Conservation (phyloP, 2,888 invertebrate species). For the Noctua janthina region DNA sequence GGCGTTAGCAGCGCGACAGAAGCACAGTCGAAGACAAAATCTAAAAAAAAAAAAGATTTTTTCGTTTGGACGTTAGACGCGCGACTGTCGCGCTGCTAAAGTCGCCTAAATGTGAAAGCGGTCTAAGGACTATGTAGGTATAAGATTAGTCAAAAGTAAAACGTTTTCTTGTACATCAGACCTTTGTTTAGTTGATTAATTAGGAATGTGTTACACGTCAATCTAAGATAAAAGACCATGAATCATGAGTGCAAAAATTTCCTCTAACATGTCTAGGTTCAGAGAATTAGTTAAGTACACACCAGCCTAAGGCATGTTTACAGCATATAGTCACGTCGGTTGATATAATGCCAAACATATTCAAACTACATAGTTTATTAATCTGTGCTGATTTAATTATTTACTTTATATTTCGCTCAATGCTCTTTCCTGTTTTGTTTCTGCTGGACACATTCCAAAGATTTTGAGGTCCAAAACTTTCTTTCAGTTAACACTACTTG, state of each 20-base stretch:
- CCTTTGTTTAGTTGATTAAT: conserved; percentile 13
- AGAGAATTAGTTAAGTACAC: neutral
- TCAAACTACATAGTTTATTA: neutral
- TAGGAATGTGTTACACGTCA: conserved; percentile 19
- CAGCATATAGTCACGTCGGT: neutral
- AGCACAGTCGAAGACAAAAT: too few relatives aligned
- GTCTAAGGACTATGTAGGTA: too few relatives aligned
- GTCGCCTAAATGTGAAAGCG: too few relatives aligned
- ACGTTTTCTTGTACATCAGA: neutral
- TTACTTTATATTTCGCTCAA: neutral
- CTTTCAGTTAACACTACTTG: neutral
- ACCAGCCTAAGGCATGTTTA: neutral
- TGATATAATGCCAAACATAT: neutral
- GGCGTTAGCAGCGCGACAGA: too few relatives aligned
- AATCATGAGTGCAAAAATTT: conserved; percentile 22
- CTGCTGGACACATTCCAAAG: too few relatives aligned
- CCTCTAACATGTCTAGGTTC: neutral
- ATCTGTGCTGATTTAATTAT: neutral
- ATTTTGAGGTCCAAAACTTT: too few relatives aligned
- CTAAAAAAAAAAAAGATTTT: too few relatives aligned
- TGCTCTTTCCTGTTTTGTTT: too few relatives aligned
- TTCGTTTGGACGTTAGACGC: too few relatives aligned
- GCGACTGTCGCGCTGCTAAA: too few relatives aligned
- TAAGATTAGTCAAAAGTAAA: conserved; percentile 7
- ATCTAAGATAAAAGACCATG: conserved; percentile 34